phyloP scores from a whole-genome alignment of 2,113 vertebrate genomes.

The Neoarius graeffei region DNA sequence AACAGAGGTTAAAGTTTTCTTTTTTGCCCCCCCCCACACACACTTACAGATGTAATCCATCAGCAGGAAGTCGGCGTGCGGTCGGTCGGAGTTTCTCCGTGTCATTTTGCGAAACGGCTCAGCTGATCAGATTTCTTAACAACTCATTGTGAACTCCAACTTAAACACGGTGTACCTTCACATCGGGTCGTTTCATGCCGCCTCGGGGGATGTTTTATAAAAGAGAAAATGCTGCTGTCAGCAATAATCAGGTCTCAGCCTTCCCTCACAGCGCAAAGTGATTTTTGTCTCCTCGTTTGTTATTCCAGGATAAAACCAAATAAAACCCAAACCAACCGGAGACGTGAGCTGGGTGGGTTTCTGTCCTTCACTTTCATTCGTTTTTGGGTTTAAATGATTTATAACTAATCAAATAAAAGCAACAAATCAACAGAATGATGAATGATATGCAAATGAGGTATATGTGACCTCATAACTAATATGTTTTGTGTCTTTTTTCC shows the following conservation, averaged over 20 bases:
- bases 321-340: neutral
- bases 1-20: neutral
- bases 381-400: neutral
- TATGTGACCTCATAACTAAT: neutral
- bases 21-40: neutral
- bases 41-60: neutral
- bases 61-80: neutral
- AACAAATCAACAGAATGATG: neutral
- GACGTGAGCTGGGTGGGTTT: neutral
- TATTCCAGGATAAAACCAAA: neutral
- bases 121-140: conserved; percentile 17
- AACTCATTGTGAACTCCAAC: neutral
- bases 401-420: neutral
- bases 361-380: neutral
- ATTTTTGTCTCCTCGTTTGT: neutral
- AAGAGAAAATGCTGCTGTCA: neutral
- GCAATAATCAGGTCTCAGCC: neutral
- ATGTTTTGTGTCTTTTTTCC: neutral
- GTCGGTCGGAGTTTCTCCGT: neutral
- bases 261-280: neutral
- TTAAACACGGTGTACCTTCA: neutral
- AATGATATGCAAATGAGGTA: neutral
- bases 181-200: neutral
- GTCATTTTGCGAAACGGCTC: neutral
- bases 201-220: neutral